Evolutionary conservation across 2,888 invertebrate genomes (phyloP).

Genomic region (Archips crataeganus): DNA sequence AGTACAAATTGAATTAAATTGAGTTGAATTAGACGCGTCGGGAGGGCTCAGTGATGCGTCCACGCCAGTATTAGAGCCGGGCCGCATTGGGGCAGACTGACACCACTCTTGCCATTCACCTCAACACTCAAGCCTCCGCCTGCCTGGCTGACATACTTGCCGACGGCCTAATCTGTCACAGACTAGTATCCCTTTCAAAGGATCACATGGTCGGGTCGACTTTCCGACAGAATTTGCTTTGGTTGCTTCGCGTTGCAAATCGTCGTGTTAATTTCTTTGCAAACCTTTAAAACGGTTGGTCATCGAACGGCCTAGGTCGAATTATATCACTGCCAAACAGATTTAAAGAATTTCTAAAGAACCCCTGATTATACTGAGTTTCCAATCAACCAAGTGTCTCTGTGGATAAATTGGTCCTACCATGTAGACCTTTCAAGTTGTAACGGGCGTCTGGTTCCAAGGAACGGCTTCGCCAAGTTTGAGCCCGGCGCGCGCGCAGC

Average conservation of each 20-base stretch:
- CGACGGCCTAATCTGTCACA: neutral
- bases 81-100: slow-evolving; percentile 16
- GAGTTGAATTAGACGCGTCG: slow-evolving; percentile 59
- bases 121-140: slow-evolving; percentile 14
- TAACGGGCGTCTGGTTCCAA: neutral
- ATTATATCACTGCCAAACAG: neutral
- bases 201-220: neutral
- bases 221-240: neutral
- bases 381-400: neutral
- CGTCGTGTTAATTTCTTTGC: neutral
- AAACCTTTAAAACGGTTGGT: neutral
- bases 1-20: slow-evolving; percentile 83
- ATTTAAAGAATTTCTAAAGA: neutral
- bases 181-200: neutral
- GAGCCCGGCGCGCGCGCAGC: slow-evolving; percentile 23
- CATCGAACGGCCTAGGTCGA: neutral
- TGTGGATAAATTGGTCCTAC: neutral
- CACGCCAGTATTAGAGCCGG: slow-evolving; percentile 44
- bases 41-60: slow-evolving; percentile 56
- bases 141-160: slow-evolving; percentile 4
- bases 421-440: neutral
- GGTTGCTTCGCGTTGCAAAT: neutral
- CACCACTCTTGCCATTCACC: slow-evolving; percentile 40
- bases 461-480: neutral
- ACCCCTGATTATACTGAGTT: neutral